Evolutionary conservation across 2,797 vertebrate genomes (phyloP).

Genomic region (Gadopsis bispinosus): DNA sequence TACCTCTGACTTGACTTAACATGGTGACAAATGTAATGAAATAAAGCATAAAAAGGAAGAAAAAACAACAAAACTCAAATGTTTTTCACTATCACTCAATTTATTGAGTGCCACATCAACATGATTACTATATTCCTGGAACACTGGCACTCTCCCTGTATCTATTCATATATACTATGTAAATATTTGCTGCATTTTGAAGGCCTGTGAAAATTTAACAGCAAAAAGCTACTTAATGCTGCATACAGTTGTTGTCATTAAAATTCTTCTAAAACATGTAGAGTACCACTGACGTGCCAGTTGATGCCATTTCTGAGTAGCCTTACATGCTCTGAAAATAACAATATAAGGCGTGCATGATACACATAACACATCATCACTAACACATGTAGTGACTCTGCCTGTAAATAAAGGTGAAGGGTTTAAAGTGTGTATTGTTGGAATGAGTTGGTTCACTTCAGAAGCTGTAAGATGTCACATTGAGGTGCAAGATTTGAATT

Average conservation of each 20-base stretch:
- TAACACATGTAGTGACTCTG: background rate
- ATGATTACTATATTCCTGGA: background rate
- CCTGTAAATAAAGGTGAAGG: background rate
- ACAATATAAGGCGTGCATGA: background rate
- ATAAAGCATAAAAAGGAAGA: background rate
- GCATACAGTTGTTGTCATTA: background rate
- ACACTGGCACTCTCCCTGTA: background rate
- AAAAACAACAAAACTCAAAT: background rate
- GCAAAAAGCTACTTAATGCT: background rate
- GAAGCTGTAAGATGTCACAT: background rate
- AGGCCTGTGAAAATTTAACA: background rate
- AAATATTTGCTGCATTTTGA: background rate
- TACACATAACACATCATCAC: background rate
- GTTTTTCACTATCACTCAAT: background rate
- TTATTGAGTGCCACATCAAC: background rate
- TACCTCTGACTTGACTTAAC: background rate
- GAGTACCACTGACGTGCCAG: background rate
- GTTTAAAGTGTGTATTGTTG: background rate
- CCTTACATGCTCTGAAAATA: background rate
- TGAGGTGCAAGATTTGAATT: slow-evolving; percentile 2
- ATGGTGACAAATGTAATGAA: background rate
- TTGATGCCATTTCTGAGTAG: background rate
- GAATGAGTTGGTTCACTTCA: background rate
- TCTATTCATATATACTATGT: background rate
- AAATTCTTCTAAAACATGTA: background rate